These are phyloP conservation scores for Epiblema foenella DNA, from an alignment of 2,888 invertebrate species.

Conservation along the genomic window DNA sequence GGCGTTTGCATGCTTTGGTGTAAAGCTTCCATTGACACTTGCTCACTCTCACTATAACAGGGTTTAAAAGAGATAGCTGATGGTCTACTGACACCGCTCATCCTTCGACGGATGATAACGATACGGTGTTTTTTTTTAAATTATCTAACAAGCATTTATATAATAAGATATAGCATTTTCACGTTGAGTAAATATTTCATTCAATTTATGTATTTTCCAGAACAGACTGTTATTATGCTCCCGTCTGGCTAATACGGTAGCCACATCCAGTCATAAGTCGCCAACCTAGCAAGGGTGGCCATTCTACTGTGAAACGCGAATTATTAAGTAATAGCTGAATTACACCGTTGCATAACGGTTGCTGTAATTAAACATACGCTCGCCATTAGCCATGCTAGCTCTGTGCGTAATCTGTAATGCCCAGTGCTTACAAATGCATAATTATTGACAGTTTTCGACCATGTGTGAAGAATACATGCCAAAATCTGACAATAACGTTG, in stretches of 20 bases:
- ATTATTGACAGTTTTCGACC: not conserved
- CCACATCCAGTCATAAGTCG: slow-evolving; percentile 11
- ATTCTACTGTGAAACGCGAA: slow-evolving; percentile 39
- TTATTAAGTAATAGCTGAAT: slow-evolving; percentile 38
- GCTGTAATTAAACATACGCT: slow-evolving; percentile 29
- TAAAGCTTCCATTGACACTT: too few relatives aligned
- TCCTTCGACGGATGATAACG: too few relatives aligned
- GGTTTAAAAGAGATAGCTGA: too few relatives aligned
- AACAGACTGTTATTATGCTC: not conserved
- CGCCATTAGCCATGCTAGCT: slow-evolving; percentile 23
- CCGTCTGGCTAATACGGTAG: not conserved
- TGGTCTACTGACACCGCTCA: too few relatives aligned
- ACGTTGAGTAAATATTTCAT: too few relatives aligned
- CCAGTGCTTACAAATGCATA: slow-evolving; percentile 1
- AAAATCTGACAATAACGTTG: not conserved
- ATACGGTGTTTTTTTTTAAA: too few relatives aligned
- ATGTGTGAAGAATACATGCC: not conserved
- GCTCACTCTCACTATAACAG: too few relatives aligned
- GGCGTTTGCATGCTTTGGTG: too few relatives aligned
- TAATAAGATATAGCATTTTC: too few relatives aligned
- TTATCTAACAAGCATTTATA: too few relatives aligned
- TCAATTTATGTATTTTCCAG: too few relatives aligned
- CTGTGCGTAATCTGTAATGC: slow-evolving; percentile 20
- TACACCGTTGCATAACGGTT: slow-evolving; percentile 39
- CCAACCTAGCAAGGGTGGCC: slow-evolving; percentile 31